Evolutionary conservation across 2,797 vertebrate genomes (phyloP).

Genomic region (Sphenodon punctatus): DNA sequence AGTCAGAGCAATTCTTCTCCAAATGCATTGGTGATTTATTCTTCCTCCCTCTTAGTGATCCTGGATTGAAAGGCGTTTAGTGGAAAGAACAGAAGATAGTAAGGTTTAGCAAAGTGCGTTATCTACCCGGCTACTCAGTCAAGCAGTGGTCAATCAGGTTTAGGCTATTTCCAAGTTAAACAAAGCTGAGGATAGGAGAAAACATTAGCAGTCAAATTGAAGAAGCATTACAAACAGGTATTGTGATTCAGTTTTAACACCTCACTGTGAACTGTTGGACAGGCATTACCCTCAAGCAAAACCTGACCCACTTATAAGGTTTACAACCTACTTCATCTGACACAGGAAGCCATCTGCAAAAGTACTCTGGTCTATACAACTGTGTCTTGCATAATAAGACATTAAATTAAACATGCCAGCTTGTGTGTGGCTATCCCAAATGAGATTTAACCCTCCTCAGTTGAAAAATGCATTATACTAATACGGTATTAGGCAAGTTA

Average conservation of each 20-base stretch:
- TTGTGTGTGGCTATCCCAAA: background rate
- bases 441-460: too few species aligned
- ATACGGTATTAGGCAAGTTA: too few species aligned
- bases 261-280: background rate
- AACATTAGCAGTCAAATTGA: background rate
- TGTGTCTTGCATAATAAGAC: background rate
- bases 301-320: background rate
- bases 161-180: background rate
- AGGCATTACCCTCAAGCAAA: background rate
- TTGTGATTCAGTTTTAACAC: background rate
- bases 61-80: background rate
- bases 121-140: background rate
- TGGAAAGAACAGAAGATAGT: background rate
- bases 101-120: background rate
- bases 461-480: too few species aligned
- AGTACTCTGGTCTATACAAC: background rate
- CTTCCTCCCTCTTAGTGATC: background rate
- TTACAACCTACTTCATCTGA: background rate
- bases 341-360: background rate
- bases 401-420: background rate
- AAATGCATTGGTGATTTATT: background rate
- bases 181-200: rapidly evolving
- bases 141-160: background rate
- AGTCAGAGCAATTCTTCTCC: background rate
- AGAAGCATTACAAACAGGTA: background rate